Base-by-base conservation (phyloP, 2,797 vertebrate species). In the Artibeus jamaicensis region DNA sequence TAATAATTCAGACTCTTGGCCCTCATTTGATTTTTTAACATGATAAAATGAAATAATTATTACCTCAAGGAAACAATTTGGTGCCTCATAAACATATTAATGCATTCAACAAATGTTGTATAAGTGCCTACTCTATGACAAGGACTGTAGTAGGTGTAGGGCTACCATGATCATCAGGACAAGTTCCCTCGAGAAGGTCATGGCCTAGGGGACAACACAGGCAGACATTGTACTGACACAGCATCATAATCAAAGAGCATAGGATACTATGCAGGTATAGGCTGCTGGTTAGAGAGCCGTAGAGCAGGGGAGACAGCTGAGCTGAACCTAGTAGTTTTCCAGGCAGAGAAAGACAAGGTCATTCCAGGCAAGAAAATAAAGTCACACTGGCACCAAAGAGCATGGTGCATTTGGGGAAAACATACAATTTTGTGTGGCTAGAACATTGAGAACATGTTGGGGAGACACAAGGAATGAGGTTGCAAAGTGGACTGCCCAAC, bases 1-100 rank as follows among this genome's bases (percentile, higher is more conserved):
- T 62, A 91, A 92, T 91, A 92, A 94, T 91, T 9, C 37, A 82
- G 82, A 87, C 21, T 86, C 76, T 77, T 73, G 42, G 29, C 18
- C 67, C 26, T 94, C 42, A 46, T 48, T 22, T 93, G 42, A 74
- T 67, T 93, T 94, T 86, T 89, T 86, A 91, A 81, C 34, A 89
- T 77, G 85, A 87, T 44, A 86, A 87, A 97, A 95, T 91, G 48
- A 97, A 96, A 89, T 70, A 77, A 24, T 74, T 91, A 87, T 67
- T 93, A 29, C 59, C 59, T 79, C 59, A 87, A 94, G 65, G 91
- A 78, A 92, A 74, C 16, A 95, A 37, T 90, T n/a, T 85, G 29
- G 46, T 85, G 6, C 6, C 82, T 78, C 76, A 83, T 78, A 86
- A 93, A 77, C 62, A 78, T 59, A 86, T 71, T 84, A 90, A 76